Conservation (phyloP, 2,888 invertebrate species). For the Ommatoiulus sabulosus region DNA sequence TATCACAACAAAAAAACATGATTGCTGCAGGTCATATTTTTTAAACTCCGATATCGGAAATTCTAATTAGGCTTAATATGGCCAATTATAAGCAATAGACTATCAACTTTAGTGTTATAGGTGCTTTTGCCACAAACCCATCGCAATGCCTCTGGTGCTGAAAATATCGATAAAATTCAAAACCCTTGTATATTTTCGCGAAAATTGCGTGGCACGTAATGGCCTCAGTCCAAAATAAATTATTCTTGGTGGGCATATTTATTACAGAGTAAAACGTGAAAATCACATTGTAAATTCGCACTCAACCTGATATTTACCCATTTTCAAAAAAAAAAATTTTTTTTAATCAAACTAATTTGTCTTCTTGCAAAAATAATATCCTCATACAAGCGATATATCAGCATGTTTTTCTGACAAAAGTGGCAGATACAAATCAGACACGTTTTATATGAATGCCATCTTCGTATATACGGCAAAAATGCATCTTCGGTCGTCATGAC, state of each 20-base stretch:
- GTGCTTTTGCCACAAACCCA: not conserved
- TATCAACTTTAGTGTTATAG: not conserved
- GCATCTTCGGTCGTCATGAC: not conserved
- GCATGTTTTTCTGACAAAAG: not conserved
- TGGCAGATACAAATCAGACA: not conserved
- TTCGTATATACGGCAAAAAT: not conserved
- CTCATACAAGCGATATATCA: not conserved
- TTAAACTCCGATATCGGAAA: too few relatives aligned
- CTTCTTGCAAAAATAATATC: not conserved
- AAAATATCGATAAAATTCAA: not conserved
- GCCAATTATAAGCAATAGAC: not conserved
- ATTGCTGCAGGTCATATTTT: too few relatives aligned
- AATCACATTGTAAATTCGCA: not conserved
- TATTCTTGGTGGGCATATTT: constrained; percentile 40
- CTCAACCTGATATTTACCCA: not conserved
- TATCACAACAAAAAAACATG: too few relatives aligned
- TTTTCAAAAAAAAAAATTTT: not conserved
- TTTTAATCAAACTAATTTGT: constrained; percentile 8
- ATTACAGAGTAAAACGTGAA: not conserved
- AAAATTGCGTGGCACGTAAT: not conserved
- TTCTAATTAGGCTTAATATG: not conserved
- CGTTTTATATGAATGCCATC: constrained; percentile 17
- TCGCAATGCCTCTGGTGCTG: not conserved
- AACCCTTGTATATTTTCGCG: not conserved
- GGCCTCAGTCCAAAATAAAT: not conserved